Base-by-base conservation (phyloP, 2,888 invertebrate genomes). In the Cerastis leucographa region DNA sequence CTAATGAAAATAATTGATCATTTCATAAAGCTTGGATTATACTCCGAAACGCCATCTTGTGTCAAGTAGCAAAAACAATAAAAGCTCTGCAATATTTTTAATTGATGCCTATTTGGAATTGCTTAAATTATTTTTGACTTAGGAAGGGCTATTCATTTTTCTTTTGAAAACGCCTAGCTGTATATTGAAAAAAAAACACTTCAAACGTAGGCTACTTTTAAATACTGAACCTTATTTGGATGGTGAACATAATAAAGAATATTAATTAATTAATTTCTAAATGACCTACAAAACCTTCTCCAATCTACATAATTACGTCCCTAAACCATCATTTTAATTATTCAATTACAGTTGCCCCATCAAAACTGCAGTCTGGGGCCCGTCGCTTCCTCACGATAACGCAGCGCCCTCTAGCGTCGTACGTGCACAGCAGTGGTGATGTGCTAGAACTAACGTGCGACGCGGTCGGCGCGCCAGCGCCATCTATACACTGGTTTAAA, bases 401-500 rank as follows among this genome's bases (percentile, higher is more conserved):
- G 2, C 85, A 86, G 0, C 85, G 89, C 1, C 95, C 97, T 0
- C 97, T 97, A 0, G 94, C 96, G 1, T 88, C 93, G 0, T 95
- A 97, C 73, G 93, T 93, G 35, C 97, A 97, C 87, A 88, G 89
- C 9, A 88, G 95, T 2, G 97, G 97, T 19, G 93, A 97, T 0
- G 97, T 97, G 0, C 92, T 98, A 9, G 98, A 98, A 89, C 96
- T 99, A n/a, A 97, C 97, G 54, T 99, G 99, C 92, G 98, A 98
- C 87, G 98, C 98, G 0, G 97, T 97, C 84, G 99, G 98, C 0
- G 97, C 97, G 0, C 99, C 99, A n/a, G 97, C 98, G 61, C 99
- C 99, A 22, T 97, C 97, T 71, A 97, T 99, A 77, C 97, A 98
- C 90, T 99, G 99, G 99, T 97, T 98, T 78, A 97, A 97, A 87